These are phyloP conservation scores for Myiotriccus ornatus DNA, from an alignment of 2,797 vertebrate genomes.

Conservation along the genomic window DNA sequence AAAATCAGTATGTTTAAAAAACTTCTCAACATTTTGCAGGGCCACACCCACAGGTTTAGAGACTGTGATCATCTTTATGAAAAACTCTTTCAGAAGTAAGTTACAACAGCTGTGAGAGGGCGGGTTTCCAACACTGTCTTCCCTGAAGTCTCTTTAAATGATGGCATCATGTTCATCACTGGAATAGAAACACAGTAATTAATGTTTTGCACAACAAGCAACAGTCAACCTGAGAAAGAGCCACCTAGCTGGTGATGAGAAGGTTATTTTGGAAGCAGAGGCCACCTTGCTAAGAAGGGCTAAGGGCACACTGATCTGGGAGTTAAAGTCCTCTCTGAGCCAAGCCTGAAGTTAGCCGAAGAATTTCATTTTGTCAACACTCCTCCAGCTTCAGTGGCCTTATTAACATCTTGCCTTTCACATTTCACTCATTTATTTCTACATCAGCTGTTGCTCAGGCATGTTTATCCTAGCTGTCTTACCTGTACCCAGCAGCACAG, in stretches of 20 bases:
- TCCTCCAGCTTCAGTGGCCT: neutral
- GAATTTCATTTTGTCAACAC: neutral
- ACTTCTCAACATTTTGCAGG: neutral
- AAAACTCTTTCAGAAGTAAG: constrained; percentile 4
- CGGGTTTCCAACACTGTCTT: neutral
- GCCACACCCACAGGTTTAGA: neutral
- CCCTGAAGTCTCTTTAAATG: constrained; percentile 73
- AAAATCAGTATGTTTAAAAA: neutral
- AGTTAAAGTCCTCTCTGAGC: neutral
- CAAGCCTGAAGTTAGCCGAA: neutral
- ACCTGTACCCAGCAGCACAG: neutral
- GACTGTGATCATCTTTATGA: neutral
- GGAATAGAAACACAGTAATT: constrained; percentile 63
- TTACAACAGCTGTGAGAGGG: neutral
- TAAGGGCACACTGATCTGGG: neutral
- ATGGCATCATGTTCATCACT: constrained; percentile 85
- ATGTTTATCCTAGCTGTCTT: neutral
- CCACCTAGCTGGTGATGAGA: neutral
- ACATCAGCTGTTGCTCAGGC: neutral
- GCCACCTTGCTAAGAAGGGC: neutral
- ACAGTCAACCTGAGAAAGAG: neutral
- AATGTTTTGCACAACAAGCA: neutral
- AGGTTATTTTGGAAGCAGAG: neutral
- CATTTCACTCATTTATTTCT: neutral
- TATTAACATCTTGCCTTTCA: neutral